Evolutionary conservation across 2,797 vertebrate species (phyloP).

Genomic region (Gadopsis marmoratus): DNA sequence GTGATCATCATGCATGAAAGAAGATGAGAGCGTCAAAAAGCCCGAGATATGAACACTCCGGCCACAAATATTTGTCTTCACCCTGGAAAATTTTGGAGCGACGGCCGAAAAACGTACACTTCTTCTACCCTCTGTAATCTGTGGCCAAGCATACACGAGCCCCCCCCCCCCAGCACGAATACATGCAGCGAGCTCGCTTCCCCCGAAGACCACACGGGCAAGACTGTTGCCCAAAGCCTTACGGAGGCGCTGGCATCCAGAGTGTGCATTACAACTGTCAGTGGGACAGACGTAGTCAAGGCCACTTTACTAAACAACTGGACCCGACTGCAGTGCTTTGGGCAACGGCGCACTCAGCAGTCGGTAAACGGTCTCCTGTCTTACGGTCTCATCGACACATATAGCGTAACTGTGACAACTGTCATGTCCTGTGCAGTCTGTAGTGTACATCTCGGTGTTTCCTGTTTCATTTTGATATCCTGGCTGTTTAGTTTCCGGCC

Average conservation of each 20-base stretch:
- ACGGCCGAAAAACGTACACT: background rate
- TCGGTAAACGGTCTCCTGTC: slow-evolving; percentile 7
- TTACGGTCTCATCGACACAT: slow-evolving; percentile 23
- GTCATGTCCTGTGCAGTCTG: background rate
- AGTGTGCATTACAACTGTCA: slow-evolving; percentile 23
- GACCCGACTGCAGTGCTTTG: slow-evolving; percentile 6
- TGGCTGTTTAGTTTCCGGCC: too few species aligned
- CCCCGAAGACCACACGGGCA: background rate
- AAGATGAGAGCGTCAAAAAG: background rate
- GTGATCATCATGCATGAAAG: background rate
- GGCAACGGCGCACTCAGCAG: background rate
- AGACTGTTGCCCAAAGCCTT: slow-evolving; percentile 23
- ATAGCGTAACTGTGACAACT: slow-evolving; percentile 23
- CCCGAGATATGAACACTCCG: background rate
- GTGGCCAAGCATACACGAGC: slow-evolving; percentile 1
- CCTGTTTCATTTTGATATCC: too few species aligned
- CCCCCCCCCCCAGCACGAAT: slow-evolving; percentile 13
- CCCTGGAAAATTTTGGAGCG: background rate
- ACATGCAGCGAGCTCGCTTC: slow-evolving; percentile 12
- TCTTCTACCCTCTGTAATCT: background rate
- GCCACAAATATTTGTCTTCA: background rate
- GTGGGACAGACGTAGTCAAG: slow-evolving; percentile 32
- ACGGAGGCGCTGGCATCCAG: background rate
- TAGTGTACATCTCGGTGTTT: too few species aligned
- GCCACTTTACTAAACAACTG: slow-evolving; percentile 26